Evolutionary conservation across 2,888 invertebrate genomes (phyloP).

Genomic region (Tiliacea aurago): DNA sequence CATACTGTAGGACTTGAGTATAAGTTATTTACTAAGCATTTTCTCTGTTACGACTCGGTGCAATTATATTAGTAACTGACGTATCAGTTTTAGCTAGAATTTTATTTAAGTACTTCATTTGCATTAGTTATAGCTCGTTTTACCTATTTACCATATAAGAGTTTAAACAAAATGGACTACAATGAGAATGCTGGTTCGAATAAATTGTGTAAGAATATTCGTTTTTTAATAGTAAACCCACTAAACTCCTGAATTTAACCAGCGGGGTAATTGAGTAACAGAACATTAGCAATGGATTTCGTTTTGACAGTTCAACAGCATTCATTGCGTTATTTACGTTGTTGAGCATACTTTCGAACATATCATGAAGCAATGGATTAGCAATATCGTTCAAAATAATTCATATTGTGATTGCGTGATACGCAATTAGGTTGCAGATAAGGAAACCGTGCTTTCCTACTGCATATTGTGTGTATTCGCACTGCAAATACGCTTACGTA

Average conservation of each 20-base stretch:
- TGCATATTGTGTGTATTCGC: too few species aligned
- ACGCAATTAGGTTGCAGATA: too few species aligned
- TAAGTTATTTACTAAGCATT: constrained; percentile 82
- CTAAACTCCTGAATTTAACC: not conserved
- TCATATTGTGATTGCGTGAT: too few species aligned
- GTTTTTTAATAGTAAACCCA: constrained; percentile 65
- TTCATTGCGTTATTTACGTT: too few species aligned
- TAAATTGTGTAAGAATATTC: constrained; percentile 79
- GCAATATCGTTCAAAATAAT: too few species aligned
- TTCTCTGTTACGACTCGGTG: constrained; percentile 83
- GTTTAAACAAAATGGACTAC: constrained; percentile 73
- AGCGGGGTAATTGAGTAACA: too few species aligned
- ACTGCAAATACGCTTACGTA: too few species aligned
- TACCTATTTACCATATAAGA: constrained; percentile 75
- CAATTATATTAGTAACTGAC: constrained; percentile 83
- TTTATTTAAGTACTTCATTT: constrained; percentile 72
- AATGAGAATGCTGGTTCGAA: constrained; percentile 81
- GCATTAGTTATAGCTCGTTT: constrained; percentile 72
- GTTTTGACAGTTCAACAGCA: too few species aligned
- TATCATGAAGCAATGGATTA: too few species aligned
- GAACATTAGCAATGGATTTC: too few species aligned
- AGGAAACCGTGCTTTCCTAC: too few species aligned
- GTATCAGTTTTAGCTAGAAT: constrained; percentile 75
- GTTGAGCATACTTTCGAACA: too few species aligned
- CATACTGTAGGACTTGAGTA: constrained; percentile 63